A percentile compares a stretch with the other conserved stretches of the same genome.
These are phyloP conservation scores for Megalops cyprinoides DNA, from an alignment of 2,797 vertebrate species.

Conservation along the genomic window DNA sequence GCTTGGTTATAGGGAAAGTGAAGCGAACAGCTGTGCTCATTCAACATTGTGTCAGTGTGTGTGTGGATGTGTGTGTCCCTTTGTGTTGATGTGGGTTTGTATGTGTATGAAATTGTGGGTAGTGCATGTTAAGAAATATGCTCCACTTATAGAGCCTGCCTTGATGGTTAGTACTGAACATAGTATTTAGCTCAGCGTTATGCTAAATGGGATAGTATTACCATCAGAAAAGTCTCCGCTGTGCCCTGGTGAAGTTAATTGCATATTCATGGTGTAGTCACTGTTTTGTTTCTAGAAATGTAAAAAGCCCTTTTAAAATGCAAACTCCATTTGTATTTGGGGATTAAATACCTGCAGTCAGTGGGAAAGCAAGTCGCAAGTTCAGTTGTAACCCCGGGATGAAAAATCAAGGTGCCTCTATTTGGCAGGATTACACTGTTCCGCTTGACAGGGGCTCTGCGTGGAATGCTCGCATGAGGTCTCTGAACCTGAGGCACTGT, in stretches of 20 bases:
- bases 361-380: background rate
- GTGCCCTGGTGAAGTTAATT: background rate
- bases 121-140: no score
- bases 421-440: background rate
- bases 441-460: background rate
- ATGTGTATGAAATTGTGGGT: no score
- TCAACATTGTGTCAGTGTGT: background rate
- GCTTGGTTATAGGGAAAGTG: background rate
- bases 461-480: background rate
- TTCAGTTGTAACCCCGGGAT: background rate
- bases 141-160: no score
- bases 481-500: background rate
- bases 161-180: background rate
- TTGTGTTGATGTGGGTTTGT: background rate
- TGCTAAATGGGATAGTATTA: background rate
- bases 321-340: background rate
- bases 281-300: background rate
- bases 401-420: background rate
- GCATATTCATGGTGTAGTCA: background rate
- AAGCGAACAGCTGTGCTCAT: background rate
- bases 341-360: background rate
- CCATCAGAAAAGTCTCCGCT: background rate
- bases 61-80: background rate
- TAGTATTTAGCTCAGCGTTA: background rate
- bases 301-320: constrained; percentile 7